Conservation (phyloP, 2,888 invertebrate genomes). For the Cheilosia grossa region DNA sequence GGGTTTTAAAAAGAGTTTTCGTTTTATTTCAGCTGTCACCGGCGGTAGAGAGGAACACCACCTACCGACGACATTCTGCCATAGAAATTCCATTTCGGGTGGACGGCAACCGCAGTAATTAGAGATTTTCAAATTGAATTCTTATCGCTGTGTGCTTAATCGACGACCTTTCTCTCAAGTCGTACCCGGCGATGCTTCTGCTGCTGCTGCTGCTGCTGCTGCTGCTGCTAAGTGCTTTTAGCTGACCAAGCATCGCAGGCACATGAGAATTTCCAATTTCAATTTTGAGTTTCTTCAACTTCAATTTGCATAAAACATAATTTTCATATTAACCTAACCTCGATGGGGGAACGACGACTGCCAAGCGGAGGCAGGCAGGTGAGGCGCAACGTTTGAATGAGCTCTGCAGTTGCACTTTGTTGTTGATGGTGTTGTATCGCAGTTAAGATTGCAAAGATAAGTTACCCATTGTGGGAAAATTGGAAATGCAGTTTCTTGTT, state of each 20-base stretch:
- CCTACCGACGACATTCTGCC: slow-evolving; percentile 46
- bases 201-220: slow-evolving; percentile 8
- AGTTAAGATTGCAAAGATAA: slow-evolving; percentile 67
- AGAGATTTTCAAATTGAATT: slow-evolving; percentile 64
- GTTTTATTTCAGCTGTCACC: slow-evolving; percentile 43
- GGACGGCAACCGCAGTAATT: slow-evolving; percentile 54
- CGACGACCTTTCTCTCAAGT: slow-evolving; percentile 49
- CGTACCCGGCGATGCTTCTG: background rate
- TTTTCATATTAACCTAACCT: slow-evolving; percentile 78
- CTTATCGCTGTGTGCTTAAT: slow-evolving; percentile 51
- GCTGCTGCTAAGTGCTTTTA: slow-evolving; percentile 18
- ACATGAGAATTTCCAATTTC: slow-evolving; percentile 63
- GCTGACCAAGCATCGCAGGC: slow-evolving; percentile 22
- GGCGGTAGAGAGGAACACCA: slow-evolving; percentile 44
- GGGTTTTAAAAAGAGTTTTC: slow-evolving; percentile 28
- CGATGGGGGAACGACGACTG: slow-evolving; percentile 15
- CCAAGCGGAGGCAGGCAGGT: background rate
- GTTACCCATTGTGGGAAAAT: slow-evolving; percentile 64
- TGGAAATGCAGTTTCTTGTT: slow-evolving; percentile 40
- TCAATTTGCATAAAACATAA: slow-evolving; percentile 79
- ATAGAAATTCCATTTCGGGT: slow-evolving; percentile 36
- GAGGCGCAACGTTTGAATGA: slow-evolving; percentile 33
- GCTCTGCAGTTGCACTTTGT: slow-evolving; percentile 58
- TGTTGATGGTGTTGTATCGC: slow-evolving; percentile 41
- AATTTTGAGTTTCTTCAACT: slow-evolving; percentile 69